A percentile compares a stretch with the other conserved stretches of the same genome.
phyloP scores from a whole-genome alignment of 2,797 vertebrate species.

The Picus viridis region DNA sequence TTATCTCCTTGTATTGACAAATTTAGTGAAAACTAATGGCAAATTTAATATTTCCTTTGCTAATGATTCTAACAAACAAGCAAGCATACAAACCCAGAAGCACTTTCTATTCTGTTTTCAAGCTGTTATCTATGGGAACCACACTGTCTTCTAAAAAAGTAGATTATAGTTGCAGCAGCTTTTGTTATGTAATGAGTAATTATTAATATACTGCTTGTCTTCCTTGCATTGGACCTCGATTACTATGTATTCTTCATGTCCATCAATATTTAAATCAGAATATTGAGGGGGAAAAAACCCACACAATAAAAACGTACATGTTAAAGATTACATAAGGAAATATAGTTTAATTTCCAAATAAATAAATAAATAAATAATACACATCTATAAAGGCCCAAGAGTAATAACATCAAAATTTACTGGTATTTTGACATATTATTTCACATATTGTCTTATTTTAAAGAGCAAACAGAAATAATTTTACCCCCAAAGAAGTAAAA shows the following conservation, averaged over 20 bases:
- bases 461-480: no score
- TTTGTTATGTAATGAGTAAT: not conserved
- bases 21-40: not conserved
- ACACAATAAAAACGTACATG: not conserved
- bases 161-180: not conserved
- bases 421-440: not conserved
- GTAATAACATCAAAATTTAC: not conserved
- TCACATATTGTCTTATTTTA: not conserved
- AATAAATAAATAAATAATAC: not conserved
- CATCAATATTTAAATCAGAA: not conserved
- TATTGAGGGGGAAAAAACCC: not conserved
- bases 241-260: not conserved
- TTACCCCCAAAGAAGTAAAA: no score
- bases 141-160: not conserved
- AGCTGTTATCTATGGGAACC: not conserved
- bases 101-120: not conserved
- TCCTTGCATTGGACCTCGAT: not conserved
- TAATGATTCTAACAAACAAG: not conserved
- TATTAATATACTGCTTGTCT: not conserved
- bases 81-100: not conserved
- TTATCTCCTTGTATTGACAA: not conserved
- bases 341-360: not conserved
- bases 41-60: not conserved
- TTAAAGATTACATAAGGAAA: not conserved
- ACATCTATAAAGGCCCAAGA: not conserved